Base-by-base conservation (phyloP, 2,113 vertebrate species). In the Gnathonemus longibarbis region DNA sequence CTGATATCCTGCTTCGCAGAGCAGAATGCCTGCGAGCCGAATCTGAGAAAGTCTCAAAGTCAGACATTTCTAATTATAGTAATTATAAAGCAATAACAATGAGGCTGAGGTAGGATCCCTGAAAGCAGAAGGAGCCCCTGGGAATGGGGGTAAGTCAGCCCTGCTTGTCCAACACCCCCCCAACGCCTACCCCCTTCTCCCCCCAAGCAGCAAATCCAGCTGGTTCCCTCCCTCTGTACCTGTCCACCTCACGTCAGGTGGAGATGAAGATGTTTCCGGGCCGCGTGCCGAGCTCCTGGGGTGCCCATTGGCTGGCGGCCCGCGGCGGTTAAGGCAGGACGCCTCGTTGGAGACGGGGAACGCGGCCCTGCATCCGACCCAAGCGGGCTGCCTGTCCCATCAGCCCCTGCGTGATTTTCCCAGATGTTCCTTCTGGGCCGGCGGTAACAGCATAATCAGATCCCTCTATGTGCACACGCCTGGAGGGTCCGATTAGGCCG, bases 371-470 rank as follows among this genome's bases (percentile, higher is more conserved):
- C 7, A 52, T 24, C 31, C 27, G n/a, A 53, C 50, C 49, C 27
- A 27, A 35, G 50, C 49, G 10, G 31, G 49, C 17, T 45, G 53
- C 11, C 10, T 42, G 56, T 88, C 31, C 24, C 19, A 31, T 66
- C 53, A 42, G 85, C 53, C 27, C 87, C 31, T 88, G 10, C 87
- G 15, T 62, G 35, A n/a, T 3, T 88, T 62, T 66, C 56, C 53
- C 87, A 88, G 87, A 88, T 88, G 53, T 88, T 88, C 49, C 53
- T 66, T 39, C 39, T 46, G 31, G 87, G 56, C 56, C 35, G 7
- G 56, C 87, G 9, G 53, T 88, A 58, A 66, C 87, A 88, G 39
- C 56, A 66, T 46, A 45, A 66, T 88, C 52, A 66, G 35, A 13
- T 58, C 58, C 6, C 21, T 53, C 39, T 66, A 56, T 27, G 39